Evolutionary conservation across 2,113 vertebrate genomes (phyloP).

Genomic region (Platysteira castanea): DNA sequence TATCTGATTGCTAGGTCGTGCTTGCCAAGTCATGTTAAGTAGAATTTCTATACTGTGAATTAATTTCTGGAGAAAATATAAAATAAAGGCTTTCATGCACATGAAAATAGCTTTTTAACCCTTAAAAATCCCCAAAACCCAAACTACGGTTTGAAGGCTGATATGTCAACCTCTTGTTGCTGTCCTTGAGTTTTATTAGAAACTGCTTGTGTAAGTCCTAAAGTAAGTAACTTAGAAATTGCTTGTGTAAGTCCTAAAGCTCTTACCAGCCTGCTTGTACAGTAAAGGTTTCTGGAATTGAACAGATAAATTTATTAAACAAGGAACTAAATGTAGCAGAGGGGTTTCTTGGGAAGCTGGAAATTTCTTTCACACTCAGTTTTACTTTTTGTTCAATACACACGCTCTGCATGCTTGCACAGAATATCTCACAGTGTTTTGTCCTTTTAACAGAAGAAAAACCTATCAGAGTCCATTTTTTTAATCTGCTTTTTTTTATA

Average conservation of each 20-base stretch:
- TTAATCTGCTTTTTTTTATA: not conserved
- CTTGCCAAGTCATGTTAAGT: not conserved
- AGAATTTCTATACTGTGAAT: not conserved
- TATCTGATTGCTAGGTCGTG: not conserved
- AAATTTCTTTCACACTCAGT: not conserved
- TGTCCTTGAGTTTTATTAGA: not conserved
- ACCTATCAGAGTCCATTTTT: not conserved
- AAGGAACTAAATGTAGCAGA: not conserved
- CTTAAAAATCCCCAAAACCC: not conserved
- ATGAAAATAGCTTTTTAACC: not conserved
- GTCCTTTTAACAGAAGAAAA: not conserved
- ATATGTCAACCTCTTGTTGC: not conserved
- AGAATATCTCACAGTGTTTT: not conserved
- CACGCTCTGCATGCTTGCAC: not conserved
- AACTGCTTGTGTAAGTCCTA: not conserved
- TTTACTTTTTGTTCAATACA: not conserved
- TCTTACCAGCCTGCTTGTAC: not conserved
- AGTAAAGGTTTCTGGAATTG: not conserved
- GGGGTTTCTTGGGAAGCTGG: not conserved
- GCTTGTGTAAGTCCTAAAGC: not conserved
- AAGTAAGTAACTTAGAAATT: not conserved
- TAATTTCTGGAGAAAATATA: not conserved
- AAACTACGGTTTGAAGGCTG: not conserved
- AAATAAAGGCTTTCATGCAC: not conserved
- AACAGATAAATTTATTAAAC: not conserved